Base-by-base conservation (phyloP, 2,113 vertebrate species). In the Bufo bufo region DNA sequence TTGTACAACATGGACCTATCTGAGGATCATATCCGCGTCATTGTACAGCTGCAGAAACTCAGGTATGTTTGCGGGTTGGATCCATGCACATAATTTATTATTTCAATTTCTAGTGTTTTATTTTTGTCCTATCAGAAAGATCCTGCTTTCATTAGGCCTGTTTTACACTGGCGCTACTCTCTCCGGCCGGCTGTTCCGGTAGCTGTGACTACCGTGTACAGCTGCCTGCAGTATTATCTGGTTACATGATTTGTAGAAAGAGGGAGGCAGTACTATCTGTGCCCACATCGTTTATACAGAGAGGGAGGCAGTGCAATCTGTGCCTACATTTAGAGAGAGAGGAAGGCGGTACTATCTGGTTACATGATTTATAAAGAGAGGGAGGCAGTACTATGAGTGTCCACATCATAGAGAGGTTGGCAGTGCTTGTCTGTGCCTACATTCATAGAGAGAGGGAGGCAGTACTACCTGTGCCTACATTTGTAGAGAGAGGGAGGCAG, bases 1-100 rank as follows among this genome's bases (percentile, higher is more conserved):
- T 96, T 99, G 91, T 99, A 99, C 95, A 99, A 99, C 72, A 96
- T 99, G 93, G 98, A 99, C 90, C 95, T 99, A 89, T 97, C 97
- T 0, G 98, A 99, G 6, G 98, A 99, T 84, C 93, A 98, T 91
- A 93, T 98, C 90, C 93, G 92, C 11, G 97, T 96, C 50, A 94
- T 99, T 0, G 90, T 97, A 77, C 96, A 98, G 94, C 95, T 99
- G 52, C 92, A 90, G 89, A 96, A 96, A 90, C 96, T 99, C 91
- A 97, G 98, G 98, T 99, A 90, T 94, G 93, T 90, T 3, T 66
- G 4, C 58, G 20, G 4, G 6, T 11, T 17, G 45, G 47, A 63
- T n/a, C 43, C 45, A 20, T 52, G 5, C 52, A 52, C 1, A 52
- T 52, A 1, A 52, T 9, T 52, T 52, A 52, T 52, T 52, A 52